A percentile compares a stretch with the other conserved stretches of the same genome.
phyloP scores from a whole-genome alignment of 2,113 vertebrate genomes.

The Monarcha castaneiventris region DNA sequence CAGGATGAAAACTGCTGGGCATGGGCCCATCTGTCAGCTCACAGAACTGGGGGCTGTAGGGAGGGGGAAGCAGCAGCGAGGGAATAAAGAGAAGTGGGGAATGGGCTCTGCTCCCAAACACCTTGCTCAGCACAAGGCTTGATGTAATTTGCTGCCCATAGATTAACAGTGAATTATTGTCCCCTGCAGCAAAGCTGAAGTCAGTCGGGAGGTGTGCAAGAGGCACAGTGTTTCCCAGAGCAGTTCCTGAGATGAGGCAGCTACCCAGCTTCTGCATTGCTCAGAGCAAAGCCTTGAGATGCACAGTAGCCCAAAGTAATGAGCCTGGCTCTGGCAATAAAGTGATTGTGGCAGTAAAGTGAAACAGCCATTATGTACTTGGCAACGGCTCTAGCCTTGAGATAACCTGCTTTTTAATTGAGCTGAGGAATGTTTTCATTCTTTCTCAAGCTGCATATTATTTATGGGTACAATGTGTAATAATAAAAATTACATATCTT shows the following conservation, averaged over 20 bases:
- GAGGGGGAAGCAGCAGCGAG: background rate
- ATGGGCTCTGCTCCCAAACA: background rate
- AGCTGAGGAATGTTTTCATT: conserved; percentile 58
- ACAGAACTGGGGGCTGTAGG: background rate
- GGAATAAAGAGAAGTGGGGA: background rate
- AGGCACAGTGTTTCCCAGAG: background rate
- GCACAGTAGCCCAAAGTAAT: conserved; percentile 15
- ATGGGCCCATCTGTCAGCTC: background rate
- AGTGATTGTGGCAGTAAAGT: conserved; percentile 55
- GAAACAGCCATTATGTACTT: conserved; percentile 55
- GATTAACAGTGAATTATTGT: conserved; percentile 3
- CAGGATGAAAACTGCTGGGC: accelerated
- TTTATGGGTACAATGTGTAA: conserved; percentile 55
- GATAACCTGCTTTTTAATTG: conserved; percentile 67
- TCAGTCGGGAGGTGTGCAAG: background rate
- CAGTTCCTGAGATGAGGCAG: background rate
- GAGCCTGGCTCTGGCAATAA: conserved; percentile 40
- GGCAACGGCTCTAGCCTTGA: conserved; percentile 40
- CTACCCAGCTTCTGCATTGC: background rate
- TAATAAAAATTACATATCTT: conserved; percentile 59
- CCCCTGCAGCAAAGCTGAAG: background rate
- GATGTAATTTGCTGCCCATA: background rate
- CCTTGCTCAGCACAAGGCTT: background rate
- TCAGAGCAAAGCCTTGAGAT: background rate
- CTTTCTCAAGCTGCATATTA: conserved; percentile 54